phyloP scores from a whole-genome alignment of 1,140 invertebrate species.

The Pemphigus obesinymphae region DNA sequence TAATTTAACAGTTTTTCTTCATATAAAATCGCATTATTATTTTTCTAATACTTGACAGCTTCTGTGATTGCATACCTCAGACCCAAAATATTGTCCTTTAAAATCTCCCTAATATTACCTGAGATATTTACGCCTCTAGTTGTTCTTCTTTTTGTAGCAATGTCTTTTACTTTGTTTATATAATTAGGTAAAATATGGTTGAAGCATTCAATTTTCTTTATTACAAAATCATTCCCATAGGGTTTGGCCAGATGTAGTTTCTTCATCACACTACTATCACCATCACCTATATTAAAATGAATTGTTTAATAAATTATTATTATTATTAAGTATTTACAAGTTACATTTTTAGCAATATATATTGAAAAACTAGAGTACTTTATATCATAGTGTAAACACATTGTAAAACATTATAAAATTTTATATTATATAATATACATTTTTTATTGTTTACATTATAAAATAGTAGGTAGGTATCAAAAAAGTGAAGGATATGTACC shows the following conservation, averaged over 20 bases:
- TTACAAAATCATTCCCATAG: background rate
- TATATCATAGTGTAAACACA: too few species aligned
- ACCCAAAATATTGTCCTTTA: background rate
- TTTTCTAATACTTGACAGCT: background rate
- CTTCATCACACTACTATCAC: background rate
- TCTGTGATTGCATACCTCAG: background rate
- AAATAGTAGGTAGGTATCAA: too few species aligned
- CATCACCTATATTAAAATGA: background rate
- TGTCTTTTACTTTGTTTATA: too few species aligned
- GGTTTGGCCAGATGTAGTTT: background rate
- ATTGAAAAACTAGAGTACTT: too few species aligned
- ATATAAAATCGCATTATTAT: background rate
- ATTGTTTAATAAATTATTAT: too few species aligned
- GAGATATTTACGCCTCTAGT: background rate
- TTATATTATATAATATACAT: too few species aligned
- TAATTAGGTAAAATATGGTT: background rate
- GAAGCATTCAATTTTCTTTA: background rate
- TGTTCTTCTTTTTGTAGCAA: background rate
- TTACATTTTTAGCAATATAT: too few species aligned
- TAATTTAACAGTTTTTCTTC: background rate
- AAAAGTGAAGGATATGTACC: too few species aligned
- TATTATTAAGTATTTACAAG: too few species aligned
- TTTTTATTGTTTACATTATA: too few species aligned
- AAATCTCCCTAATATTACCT: background rate
- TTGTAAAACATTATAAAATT: too few species aligned